Base-by-base conservation (phyloP, 2,113 vertebrate genomes). In the Talpa occidentalis region DNA sequence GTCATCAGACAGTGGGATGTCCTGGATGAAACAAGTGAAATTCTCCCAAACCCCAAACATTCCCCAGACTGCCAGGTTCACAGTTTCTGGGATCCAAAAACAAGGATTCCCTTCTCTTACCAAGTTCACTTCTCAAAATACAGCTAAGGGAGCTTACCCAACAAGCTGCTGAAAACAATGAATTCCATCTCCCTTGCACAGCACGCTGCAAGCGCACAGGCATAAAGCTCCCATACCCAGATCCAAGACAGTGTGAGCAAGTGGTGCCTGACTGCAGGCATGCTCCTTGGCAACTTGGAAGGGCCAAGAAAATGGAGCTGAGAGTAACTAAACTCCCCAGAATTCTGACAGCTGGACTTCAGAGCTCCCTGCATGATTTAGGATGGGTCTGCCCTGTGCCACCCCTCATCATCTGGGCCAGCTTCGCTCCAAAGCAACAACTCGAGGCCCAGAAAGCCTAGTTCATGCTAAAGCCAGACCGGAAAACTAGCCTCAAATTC, bases 401-500 rank as follows among this genome's bases (percentile, higher is more conserved):
- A 19, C 2, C 10, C 19, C 44, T 44, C 22, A 24, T 28, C 35
- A 24, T 59, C 59, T 40, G 17, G 49, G 49, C 42, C 37, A 19
- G 8, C 17, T 62, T 60, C 59, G 52, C 32, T 30, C 42, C 83
- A 59, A 62, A 77, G 42, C 40, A 40, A 70, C 47, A 66, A n/a
- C 62, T 62, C 35, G 35, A 54, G 40, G 70, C 62, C 62, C 44
- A 32, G 73, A 54, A 80, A 19, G 35, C 30, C 30, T 35, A 16
- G 22, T 62, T 77, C 28, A 32, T 15, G 66, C 26, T n/a, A 67
- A 32, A 37, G 52, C 32, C 37, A 40, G n/a, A 59, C 24, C 16
- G 5, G 3, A 73, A 88, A 24, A 11, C 52, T 6, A 60, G 10
- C 0, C 2, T 1, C 59, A 22, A 0, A 42, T 1, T 28, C 19